A percentile compares a stretch with the other conserved stretches of the same genome.
phyloP scores from a whole-genome alignment of 2,113 vertebrate genomes.

The Lamprologus callipterus region DNA sequence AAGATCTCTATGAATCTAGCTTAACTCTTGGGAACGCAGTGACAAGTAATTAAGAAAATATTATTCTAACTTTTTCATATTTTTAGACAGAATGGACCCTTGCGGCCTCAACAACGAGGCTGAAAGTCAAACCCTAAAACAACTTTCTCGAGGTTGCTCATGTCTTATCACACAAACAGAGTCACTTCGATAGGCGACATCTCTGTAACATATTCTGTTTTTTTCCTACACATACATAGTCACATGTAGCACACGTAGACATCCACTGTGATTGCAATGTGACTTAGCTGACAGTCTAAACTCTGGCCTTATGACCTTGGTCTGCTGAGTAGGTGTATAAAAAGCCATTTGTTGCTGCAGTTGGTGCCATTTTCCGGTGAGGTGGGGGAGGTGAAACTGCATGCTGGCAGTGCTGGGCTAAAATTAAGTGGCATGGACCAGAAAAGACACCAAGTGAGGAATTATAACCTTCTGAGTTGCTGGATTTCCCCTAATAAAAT shows the following conservation, averaged over 20 bases:
- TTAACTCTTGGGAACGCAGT: background rate
- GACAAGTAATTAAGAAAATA: background rate
- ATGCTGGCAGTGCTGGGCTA: background rate
- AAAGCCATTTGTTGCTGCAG: background rate
- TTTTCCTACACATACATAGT: background rate
- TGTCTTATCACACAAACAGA: background rate
- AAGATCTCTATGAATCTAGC: background rate
- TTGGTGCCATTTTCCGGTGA: background rate
- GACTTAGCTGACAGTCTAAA: background rate
- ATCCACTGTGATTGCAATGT: background rate
- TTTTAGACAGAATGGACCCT: background rate
- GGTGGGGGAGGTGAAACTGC: background rate
- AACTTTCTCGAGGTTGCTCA: background rate
- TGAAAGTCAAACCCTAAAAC: background rate
- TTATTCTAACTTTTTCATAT: background rate
- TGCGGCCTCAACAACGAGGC: background rate
- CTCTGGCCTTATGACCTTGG: background rate
- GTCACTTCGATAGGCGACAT: rapidly evolving
- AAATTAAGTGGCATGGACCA: background rate
- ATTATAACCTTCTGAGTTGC: background rate
- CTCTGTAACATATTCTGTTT: background rate
- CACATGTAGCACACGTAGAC: background rate
- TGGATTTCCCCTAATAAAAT: background rate
- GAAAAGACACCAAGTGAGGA: background rate
- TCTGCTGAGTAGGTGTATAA: background rate